Evolutionary conservation across 2,113 vertebrate genomes (phyloP).

Genomic region (Gobio gobio): DNA sequence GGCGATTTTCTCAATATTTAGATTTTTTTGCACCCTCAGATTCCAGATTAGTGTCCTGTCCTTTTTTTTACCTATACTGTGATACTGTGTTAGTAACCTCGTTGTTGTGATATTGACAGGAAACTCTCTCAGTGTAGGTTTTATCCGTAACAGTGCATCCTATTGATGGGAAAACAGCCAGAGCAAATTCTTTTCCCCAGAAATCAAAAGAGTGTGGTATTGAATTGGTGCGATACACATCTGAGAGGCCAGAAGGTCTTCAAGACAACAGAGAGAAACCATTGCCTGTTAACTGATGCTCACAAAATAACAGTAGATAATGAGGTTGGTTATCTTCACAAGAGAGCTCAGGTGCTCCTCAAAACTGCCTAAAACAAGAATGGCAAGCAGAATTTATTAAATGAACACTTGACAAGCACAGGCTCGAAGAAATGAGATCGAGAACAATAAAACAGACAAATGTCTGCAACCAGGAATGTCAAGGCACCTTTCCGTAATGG

Average conservation of each 20-base stretch:
- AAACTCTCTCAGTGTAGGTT: not conserved
- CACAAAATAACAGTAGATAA: not conserved
- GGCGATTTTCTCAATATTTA: no score
- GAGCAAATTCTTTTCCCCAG: conserved; percentile 31
- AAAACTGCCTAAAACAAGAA: not conserved
- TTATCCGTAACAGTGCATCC: not conserved
- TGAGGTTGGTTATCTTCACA: not conserved
- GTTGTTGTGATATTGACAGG: not conserved
- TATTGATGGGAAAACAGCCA: conserved; percentile 24
- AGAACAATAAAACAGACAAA: conserved; percentile 60
- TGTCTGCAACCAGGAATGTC: conserved; percentile 35
- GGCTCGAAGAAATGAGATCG: conserved; percentile 14
- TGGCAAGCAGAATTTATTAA: conserved; percentile 4
- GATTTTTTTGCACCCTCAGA: no score
- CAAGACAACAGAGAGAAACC: not conserved
- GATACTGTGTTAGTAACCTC: not conserved
- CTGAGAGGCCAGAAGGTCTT: conserved; percentile 13
- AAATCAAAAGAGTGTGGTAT: conserved; percentile 3
- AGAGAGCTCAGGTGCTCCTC: not conserved
- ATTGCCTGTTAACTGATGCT: not conserved
- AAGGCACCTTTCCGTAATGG: not conserved
- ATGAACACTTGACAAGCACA: conserved; percentile 11
- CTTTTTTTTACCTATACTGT: not conserved
- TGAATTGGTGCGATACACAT: not conserved
- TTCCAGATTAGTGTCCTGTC: no score